phyloP scores from a whole-genome alignment of 2,797 vertebrate species.

The Chanos chanos region DNA sequence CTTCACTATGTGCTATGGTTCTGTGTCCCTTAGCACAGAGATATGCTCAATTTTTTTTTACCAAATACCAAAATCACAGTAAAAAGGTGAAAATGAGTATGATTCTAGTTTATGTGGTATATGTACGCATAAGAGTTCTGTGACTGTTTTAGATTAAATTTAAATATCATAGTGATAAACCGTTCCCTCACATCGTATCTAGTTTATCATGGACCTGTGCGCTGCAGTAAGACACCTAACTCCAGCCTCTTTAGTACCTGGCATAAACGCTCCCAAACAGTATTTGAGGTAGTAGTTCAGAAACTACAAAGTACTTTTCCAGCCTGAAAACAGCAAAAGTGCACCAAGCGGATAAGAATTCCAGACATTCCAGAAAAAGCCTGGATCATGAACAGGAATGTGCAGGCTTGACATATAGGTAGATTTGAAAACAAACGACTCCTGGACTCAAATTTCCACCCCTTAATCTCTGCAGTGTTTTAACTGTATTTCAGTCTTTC shows the following conservation, averaged over 20 bases:
- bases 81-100: too few species aligned
- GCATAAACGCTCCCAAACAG: background rate
- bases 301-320: slow-evolving; percentile 21
- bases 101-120: too few species aligned
- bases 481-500: slow-evolving; percentile 34
- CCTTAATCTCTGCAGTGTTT: slow-evolving; percentile 13
- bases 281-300: slow-evolving; percentile 1
- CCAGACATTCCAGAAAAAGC: slow-evolving; percentile 63
- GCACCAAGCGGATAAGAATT: slow-evolving; percentile 53
- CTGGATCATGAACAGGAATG: slow-evolving; percentile 54
- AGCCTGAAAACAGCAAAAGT: background rate
- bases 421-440: slow-evolving; percentile 55
- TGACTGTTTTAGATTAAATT: too few species aligned
- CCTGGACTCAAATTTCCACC: slow-evolving; percentile 21
- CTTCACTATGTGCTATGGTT: too few species aligned
- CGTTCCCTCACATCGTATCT: too few species aligned
- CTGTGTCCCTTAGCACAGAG: too few species aligned
- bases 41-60: too few species aligned
- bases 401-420: slow-evolving; percentile 45
- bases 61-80: too few species aligned
- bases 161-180: too few species aligned
- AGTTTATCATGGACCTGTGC: too few species aligned
- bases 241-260: slow-evolving; percentile 6
- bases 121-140: too few species aligned
- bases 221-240: background rate